Conservation (phyloP, 2,797 vertebrate genomes). For the Tapera naevia region DNA sequence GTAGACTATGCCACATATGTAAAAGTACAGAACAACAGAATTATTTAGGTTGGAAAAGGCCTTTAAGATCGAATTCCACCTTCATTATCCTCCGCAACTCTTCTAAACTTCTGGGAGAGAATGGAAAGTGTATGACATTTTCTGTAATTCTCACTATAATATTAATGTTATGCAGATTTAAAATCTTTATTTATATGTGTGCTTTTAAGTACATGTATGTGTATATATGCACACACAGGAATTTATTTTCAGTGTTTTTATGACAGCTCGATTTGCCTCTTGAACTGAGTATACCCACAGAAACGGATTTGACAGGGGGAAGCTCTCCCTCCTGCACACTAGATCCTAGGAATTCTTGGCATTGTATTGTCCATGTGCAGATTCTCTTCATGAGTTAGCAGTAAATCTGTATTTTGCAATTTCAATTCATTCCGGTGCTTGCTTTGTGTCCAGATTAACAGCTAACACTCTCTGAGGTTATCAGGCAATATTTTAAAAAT, state of each 20-base stretch:
- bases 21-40: background rate
- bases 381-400: background rate
- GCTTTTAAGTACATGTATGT: background rate
- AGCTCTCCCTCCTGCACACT: background rate
- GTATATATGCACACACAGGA: background rate
- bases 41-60: background rate
- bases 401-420: background rate
- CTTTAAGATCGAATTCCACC: background rate
- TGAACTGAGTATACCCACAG: background rate
- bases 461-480: background rate
- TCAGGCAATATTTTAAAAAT: background rate
- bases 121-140: background rate
- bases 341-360: background rate
- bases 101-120: background rate
- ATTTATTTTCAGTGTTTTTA: background rate
- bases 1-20: background rate
- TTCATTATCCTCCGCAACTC: no score
- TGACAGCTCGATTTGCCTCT: background rate
- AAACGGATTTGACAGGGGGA: background rate
- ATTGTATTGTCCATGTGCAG: background rate
- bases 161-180: background rate
- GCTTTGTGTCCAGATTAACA: conserved; percentile 7
- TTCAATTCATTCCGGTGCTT: background rate
- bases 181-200: background rate
- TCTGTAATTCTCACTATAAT: background rate